phyloP scores from a whole-genome alignment of 2,797 vertebrate species.

The Haliaeetus vocifer region DNA sequence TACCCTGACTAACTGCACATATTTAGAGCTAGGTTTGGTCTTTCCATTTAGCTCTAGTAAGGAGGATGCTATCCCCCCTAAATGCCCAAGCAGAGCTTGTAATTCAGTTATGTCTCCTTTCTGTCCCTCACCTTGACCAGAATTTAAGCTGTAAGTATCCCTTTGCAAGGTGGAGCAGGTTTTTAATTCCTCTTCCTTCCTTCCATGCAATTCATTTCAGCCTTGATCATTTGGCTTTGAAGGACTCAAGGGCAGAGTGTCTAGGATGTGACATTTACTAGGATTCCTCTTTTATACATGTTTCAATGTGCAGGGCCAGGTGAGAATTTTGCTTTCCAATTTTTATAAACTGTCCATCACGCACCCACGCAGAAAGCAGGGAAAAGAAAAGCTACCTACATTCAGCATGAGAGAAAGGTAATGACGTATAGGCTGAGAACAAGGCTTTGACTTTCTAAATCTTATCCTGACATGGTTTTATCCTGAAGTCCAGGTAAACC shows the following conservation, averaged over 20 bases:
- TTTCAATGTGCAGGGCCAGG: neutral
- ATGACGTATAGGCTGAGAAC: neutral
- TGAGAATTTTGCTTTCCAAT: neutral
- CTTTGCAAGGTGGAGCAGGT: neutral
- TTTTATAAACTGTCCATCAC: neutral
- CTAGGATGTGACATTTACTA: slow-evolving; percentile 31
- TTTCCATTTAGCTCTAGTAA: neutral
- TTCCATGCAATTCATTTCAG: neutral
- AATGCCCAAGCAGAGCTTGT: neutral
- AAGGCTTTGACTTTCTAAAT: neutral
- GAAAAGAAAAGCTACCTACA: neutral
- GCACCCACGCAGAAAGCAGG: neutral
- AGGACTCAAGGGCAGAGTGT: neutral
- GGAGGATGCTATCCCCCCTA: accelerated
- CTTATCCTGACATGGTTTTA: neutral
- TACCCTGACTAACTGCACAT: neutral
- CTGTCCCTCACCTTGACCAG: neutral
- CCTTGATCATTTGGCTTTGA: neutral
- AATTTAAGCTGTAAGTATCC: neutral
- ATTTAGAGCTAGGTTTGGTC: neutral
- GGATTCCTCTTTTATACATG: neutral
- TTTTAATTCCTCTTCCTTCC: slow-evolving; percentile 6
- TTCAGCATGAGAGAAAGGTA: neutral
- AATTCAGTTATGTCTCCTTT: neutral
- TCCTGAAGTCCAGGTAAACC: neutral